phyloP scores from a whole-genome alignment of 2,113 vertebrate genomes.

The Garra rufa region DNA sequence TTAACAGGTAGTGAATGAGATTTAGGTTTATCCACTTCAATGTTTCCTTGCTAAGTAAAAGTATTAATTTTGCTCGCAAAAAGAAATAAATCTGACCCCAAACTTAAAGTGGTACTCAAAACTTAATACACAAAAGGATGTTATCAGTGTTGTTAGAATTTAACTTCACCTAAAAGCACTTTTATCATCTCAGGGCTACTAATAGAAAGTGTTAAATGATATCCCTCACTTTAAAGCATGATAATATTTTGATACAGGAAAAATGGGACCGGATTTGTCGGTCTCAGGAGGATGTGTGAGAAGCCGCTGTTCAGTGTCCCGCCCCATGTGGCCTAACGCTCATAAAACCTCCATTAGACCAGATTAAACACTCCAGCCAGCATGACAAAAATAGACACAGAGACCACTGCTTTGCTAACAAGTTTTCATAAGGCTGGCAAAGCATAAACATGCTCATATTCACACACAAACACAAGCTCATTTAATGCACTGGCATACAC shows the following conservation, averaged over 20 bases:
- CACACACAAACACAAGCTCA: neutral
- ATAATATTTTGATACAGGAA: neutral
- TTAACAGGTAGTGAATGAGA: no score
- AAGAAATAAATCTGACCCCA: neutral
- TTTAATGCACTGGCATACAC: neutral
- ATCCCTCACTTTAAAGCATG: neutral
- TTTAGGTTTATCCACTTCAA: neutral
- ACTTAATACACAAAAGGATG: neutral
- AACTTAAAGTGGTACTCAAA: neutral
- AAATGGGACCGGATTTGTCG: neutral
- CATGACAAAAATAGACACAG: constrained; percentile 40
- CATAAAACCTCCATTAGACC: constrained; percentile 56
- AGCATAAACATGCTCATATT: neutral
- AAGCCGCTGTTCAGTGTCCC: neutral
- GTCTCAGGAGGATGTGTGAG: neutral
- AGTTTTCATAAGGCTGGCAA: neutral
- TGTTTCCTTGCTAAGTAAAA: neutral
- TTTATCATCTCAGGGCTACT: neutral
- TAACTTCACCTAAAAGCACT: neutral
- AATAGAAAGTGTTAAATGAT: neutral
- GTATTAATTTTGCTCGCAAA: neutral
- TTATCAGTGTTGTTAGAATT: neutral
- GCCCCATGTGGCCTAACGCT: constrained; percentile 33
- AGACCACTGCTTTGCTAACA: constrained; percentile 13
- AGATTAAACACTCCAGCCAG: constrained; percentile 44